A percentile compares a stretch with the other conserved stretches of the same genome.
phyloP scores from a whole-genome alignment of 2,888 invertebrate genomes.

The Masnerella sp. region DNA sequence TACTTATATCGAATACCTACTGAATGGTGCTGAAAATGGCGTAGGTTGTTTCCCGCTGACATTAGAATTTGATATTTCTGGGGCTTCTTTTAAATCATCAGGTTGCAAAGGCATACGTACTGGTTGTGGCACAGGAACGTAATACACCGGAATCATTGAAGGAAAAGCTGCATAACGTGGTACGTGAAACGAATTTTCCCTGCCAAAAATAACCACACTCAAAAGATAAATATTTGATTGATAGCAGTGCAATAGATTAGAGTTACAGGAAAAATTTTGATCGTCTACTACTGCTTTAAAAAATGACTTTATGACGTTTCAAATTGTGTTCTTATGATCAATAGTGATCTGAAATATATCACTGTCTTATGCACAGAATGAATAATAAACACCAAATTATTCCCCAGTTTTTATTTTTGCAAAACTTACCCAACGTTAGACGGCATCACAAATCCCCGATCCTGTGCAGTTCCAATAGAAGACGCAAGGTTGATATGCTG shows the following conservation, averaged over 20 bases:
- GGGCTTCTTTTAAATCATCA: constrained; percentile 41
- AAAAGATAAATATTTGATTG: neutral
- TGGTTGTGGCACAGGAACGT: constrained; percentile 78
- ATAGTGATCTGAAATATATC: too few species aligned
- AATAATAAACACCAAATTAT: neutral
- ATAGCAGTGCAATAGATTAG: too few species aligned
- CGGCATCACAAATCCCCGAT: constrained; percentile 21
- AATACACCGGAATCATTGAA: constrained; percentile 79
- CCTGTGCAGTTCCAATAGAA: neutral
- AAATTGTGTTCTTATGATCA: constrained; percentile 7
- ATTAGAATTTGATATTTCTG: constrained; percentile 37
- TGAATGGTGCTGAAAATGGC: constrained; percentile 33
- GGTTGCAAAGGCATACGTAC: constrained; percentile 63
- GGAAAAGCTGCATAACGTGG: constrained; percentile 76
- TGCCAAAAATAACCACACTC: neutral
- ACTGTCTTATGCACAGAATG: too few species aligned
- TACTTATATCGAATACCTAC: constrained; percentile 20
- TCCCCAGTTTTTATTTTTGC: neutral
- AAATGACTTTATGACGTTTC: neutral
- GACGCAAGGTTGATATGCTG: neutral
- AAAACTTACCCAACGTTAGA: constrained; percentile 27
- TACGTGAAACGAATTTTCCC: constrained; percentile 63
- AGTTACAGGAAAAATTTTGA: neutral
- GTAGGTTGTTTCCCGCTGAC: constrained; percentile 26
- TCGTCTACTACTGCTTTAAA: neutral